Conservation (phyloP, 2,797 vertebrate genomes). For the Erpetoichthys calabaricus region DNA sequence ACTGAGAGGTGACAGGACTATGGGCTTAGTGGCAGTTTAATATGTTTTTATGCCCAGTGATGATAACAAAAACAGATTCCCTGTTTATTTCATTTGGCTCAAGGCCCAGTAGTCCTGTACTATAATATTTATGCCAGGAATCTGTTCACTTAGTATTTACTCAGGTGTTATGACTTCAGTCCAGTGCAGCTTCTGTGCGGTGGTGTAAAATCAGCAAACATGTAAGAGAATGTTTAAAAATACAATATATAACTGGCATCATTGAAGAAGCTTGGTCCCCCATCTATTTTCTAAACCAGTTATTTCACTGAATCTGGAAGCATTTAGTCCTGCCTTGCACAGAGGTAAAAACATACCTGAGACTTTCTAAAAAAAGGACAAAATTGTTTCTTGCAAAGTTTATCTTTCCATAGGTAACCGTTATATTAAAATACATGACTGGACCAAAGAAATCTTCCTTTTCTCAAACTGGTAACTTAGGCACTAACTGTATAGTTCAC, state of each 20-base stretch:
- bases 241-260: background rate
- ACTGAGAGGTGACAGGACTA: too few relatives aligned
- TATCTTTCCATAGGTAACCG: too few relatives aligned
- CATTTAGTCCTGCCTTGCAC: too few relatives aligned
- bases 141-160: background rate
- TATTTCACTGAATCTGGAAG: too few relatives aligned
- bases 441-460: too few relatives aligned
- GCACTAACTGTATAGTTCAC: too few relatives aligned
- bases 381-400: too few relatives aligned
- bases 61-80: background rate
- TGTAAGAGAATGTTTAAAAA: background rate
- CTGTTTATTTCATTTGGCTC: background rate
- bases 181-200: background rate
- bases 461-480: too few relatives aligned
- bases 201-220: background rate
- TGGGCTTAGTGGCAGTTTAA: too few relatives aligned
- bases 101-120: background rate
- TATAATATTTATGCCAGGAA: background rate
- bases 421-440: too few relatives aligned
- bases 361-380: too few relatives aligned
- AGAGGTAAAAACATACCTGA: too few relatives aligned
- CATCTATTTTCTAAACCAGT: background rate
- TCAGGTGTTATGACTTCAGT: background rate
- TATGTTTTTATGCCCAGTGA: background rate
- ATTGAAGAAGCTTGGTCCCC: background rate